Conservation (phyloP, 2,113 vertebrate genomes). For the Periophthalmodon schlosseri region DNA sequence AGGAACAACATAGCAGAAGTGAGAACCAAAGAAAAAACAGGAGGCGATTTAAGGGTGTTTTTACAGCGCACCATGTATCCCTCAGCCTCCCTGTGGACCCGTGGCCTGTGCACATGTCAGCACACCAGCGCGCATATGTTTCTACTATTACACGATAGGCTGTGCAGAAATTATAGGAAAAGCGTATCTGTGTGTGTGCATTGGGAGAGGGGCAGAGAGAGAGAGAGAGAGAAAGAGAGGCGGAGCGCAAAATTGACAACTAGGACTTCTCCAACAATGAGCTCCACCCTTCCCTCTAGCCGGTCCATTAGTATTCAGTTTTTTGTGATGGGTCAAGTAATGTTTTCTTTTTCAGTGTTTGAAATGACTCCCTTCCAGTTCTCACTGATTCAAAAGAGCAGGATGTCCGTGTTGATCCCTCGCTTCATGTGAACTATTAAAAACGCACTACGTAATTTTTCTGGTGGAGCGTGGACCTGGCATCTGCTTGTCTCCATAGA, state of each 20-base stretch:
- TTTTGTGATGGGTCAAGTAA: not conserved
- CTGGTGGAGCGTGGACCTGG: too few relatives aligned
- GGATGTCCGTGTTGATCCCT: not conserved
- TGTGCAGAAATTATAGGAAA: slow-evolving; percentile 72
- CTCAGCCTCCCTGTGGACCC: slow-evolving; percentile 78
- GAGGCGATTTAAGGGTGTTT: slow-evolving; percentile 58
- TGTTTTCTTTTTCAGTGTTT: not conserved
- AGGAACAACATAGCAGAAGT: slow-evolving; percentile 15
- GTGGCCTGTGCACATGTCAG: slow-evolving; percentile 66
- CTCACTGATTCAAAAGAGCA: not conserved
- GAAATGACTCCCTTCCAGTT: not conserved
- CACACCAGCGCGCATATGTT: slow-evolving; percentile 70
- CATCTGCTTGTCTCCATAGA: too few relatives aligned
- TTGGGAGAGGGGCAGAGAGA: slow-evolving; percentile 51
- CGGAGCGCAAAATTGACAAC: slow-evolving; percentile 38
- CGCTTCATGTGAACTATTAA: not conserved
- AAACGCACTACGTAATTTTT: too few relatives aligned
- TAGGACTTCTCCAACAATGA: slow-evolving; percentile 58
- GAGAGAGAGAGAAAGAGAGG: slow-evolving; percentile 42
- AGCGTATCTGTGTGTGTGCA: slow-evolving; percentile 67
- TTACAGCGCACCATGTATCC: slow-evolving; percentile 71
- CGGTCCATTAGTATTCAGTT: slow-evolving; percentile 2
- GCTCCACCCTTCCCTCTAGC: slow-evolving; percentile 57
- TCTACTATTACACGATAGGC: slow-evolving; percentile 76
- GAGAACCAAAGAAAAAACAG: slow-evolving; percentile 34